Evolutionary conservation across 2,888 invertebrate genomes (phyloP).

Genomic region (Allacma fusca): DNA sequence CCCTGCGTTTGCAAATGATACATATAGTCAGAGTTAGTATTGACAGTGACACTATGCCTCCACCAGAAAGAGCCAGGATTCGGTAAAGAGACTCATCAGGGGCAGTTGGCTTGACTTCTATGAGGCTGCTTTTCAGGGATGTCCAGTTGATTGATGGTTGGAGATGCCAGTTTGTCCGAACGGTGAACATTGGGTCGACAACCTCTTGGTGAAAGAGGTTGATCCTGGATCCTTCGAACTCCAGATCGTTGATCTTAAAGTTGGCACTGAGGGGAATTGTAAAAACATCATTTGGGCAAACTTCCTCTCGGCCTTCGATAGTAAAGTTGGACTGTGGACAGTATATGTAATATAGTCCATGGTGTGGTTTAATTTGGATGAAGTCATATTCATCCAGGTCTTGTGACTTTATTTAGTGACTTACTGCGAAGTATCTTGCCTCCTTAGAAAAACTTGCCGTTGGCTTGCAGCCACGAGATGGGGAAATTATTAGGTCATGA

Average conservation of each 20-base stretch:
- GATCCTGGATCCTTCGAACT: conserved; percentile 28
- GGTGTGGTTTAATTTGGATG: conserved; percentile 23
- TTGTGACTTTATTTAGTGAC: neutral
- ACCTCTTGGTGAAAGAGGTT: conserved; percentile 20
- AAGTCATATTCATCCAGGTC: neutral
- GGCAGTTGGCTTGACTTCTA: no score
- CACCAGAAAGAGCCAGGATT: no score
- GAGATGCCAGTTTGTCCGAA: conserved; percentile 44
- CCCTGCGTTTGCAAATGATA: no score
- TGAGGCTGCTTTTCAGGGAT: neutral
- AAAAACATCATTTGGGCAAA: conserved; percentile 21
- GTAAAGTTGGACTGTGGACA: conserved; percentile 5
- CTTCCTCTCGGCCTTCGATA: neutral
- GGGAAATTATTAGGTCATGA: neutral
- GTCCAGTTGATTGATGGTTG: conserved; percentile 37
- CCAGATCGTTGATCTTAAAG: conserved; percentile 16
- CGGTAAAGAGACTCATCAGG: no score
- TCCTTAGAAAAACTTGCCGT: neutral
- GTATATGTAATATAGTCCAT: conserved; percentile 1
- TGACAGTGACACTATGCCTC: no score
- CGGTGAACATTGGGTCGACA: conserved; percentile 34
- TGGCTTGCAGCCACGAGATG: neutral
- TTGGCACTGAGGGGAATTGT: neutral
- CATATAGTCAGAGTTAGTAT: no score
- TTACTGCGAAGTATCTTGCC: neutral